These are phyloP conservation scores for Copidosoma aretas DNA, from an alignment of 2,888 invertebrate species.

Conservation along the genomic window DNA sequence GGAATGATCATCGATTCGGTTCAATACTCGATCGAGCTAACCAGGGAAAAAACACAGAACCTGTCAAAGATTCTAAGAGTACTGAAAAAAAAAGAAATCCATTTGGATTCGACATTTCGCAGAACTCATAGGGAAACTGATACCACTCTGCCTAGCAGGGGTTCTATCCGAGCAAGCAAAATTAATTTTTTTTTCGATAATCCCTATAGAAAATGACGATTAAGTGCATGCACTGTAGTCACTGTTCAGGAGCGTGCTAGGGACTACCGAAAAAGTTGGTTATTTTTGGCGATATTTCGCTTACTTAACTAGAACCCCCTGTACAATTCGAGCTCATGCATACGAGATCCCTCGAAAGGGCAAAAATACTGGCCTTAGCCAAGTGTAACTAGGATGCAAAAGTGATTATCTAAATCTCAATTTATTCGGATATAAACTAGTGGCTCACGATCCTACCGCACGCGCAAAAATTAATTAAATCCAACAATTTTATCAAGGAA, in stretches of 20 bases:
- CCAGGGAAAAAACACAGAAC: background rate
- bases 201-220: no score
- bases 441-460: no score
- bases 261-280: no score
- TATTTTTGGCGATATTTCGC: no score
- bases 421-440: background rate
- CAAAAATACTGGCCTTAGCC: background rate
- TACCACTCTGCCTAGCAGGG: conserved; percentile 24
- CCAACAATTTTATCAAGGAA: no score
- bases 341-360: background rate
- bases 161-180: no score
- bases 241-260: no score
- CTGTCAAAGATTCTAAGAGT: background rate
- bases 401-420: background rate
- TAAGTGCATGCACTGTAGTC: no score
- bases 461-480: no score
- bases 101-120: conserved; percentile 28
- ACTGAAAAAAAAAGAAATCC: background rate
- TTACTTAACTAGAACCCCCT: no score
- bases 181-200: no score
- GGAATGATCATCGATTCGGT: conserved; percentile 10
- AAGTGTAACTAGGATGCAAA: background rate
- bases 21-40: background rate
- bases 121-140: conserved; percentile 22
- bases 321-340: conserved; percentile 20